Base-by-base conservation (phyloP, 2,113 vertebrate species). In the Rhagologus leucostigma region DNA sequence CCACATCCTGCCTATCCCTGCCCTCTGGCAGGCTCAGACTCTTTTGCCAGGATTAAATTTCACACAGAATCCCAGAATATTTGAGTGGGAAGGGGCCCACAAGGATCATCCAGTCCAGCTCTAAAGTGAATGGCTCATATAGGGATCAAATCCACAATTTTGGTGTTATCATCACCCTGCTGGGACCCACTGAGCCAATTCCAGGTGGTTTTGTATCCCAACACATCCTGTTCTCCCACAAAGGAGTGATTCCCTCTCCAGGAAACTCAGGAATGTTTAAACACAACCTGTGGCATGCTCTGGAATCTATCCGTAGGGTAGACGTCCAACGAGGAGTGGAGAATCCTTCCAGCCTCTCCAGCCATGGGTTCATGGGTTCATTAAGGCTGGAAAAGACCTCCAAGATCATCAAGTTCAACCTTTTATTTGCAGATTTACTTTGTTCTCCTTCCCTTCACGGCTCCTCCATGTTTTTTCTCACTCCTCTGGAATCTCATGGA, bases 311-410 rank as follows among this genome's bases (percentile, higher is more conserved):
- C 33, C 3, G 0, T 16, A 24, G 57, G 19, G 13, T 20, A 32
- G 8, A 27, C 13, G 56, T 10, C 42, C 6, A 62, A 1, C n/a
- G 9, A 57, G 42, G 14, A 7, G 6, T 39, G 52, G 37, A 16
- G 33, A 37, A n/a, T 20, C 46, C 68, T 67, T 24, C 37, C 59
- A 65, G 27, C 59, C 44, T 52, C 62, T 46, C 33, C 69, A 46
- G 39, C 29, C 33, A 6, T 2, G 1, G 0, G 1, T 30, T 33
- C 46, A 20, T 18, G 4, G 53, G 26, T 21, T 16, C n/a, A n/a
- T 7, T 6, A 12, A 15, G 19, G 13, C 32, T 71, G 65, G 37
- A 62, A 53, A 49, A 41, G 15, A 12, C 20, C 56, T 76, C 37
- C 75, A 37, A n/a, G 21, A 13, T 55, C 26, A 55, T 4, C 8